These are phyloP conservation scores for Discoglossus pictus DNA, from an alignment of 2,797 vertebrate species.

Conservation along the genomic window DNA sequence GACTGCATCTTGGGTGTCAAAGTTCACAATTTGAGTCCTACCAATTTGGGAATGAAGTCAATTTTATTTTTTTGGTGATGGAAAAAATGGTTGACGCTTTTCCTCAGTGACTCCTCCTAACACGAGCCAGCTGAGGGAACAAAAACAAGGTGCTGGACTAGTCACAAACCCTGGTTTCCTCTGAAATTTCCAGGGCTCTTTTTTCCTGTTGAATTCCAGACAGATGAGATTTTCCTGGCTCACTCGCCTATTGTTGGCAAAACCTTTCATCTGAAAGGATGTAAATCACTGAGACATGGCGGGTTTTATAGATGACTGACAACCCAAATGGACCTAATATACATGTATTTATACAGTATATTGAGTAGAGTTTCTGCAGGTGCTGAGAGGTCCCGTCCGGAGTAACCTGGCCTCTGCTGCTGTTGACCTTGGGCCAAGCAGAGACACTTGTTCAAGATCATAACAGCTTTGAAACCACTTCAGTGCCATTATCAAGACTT, in stretches of 20 bases:
- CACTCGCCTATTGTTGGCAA: conserved; percentile 68
- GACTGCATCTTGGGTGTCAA: conserved; percentile 59
- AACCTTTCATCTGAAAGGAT: conserved; percentile 31
- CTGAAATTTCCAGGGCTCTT: conserved; percentile 86
- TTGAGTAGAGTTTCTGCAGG: conserved; percentile 9
- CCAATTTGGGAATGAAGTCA: conserved; percentile 54
- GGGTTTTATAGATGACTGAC: conserved; percentile 33
- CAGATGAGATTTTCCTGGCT: conserved; percentile 96
- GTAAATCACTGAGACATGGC: conserved; percentile 37
- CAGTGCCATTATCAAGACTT: too few species aligned
- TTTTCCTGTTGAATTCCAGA: conserved; percentile 93
- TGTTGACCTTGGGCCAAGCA: too few species aligned
- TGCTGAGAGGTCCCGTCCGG: conserved; percentile 1
- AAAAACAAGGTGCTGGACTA: conserved; percentile 84
- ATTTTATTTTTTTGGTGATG: conserved; percentile 64
- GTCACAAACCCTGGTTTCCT: conserved; percentile 82
- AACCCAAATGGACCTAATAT: conserved; percentile 14
- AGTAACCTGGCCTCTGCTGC: too few species aligned
- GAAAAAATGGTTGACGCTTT: conserved; percentile 75
- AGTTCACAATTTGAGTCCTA: conserved; percentile 57
- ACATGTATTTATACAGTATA: conserved; percentile 7
- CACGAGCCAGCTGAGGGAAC: conserved; percentile 70
- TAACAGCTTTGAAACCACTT: too few species aligned
- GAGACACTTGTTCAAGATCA: too few species aligned
- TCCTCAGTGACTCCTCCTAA: conserved; percentile 69